Base-by-base conservation (phyloP, 2,888 invertebrate species). In the Melanargia galathea region DNA sequence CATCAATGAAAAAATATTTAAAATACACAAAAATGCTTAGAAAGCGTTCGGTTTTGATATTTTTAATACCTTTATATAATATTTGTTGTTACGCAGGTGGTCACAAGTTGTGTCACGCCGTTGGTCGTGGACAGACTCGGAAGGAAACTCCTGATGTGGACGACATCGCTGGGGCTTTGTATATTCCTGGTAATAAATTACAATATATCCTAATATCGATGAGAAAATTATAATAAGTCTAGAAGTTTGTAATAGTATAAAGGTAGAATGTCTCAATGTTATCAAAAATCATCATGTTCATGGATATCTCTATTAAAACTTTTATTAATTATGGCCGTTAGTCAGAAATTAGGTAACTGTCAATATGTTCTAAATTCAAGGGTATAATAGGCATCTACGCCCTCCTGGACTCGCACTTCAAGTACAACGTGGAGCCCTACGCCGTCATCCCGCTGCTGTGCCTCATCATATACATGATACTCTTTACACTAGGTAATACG, bases 101-200 rank as follows among this genome's bases (percentile, higher is more conserved):
- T 93, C 0, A 94, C 95, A 0, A 96, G 97, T 51, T 93, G 92
- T 46, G 79, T 94, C 1, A 95, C 96, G 0, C 96, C 96, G 0
- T 74, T 95, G 8, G 92, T 97, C 35, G 96, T 96, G 56, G 97
- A 97, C 79, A 92, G 93, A 46, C 92, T 95, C 52, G 97, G 97
- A 0, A 92, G 97, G 65, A 93, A 94, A 68, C 87, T 94, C 1
- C 92, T 97, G 38, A 92, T 97, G 65, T 89, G 96, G 69, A 87
- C 94, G 13, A 96, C 96, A 0, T 95, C 95, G 0, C 75, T 93
- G 13, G 93, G 95, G 0, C 94, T 95, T 80, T 90, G 92, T 6
- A 76, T 95, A 24, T 93, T 94, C 40, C 81, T 94, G 77, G 93
- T 93, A 64, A 92, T 86, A 77, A 43, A 20, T 38, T 18, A 16